Evolutionary conservation across 2,797 vertebrate genomes (phyloP).

Genomic region (Girardinus metallicus): DNA sequence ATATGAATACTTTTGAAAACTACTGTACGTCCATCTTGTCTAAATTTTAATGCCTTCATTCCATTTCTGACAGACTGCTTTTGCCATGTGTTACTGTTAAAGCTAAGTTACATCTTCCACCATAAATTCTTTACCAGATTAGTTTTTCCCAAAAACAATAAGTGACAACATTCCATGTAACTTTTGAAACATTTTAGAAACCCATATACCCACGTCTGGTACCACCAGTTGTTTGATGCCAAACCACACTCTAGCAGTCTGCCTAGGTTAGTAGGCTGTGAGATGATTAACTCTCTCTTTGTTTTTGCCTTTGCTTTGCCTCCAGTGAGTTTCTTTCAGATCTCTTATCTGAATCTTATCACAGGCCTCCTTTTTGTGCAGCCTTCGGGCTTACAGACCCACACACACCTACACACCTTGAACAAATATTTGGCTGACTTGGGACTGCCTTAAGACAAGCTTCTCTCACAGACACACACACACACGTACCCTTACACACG

Average conservation of each 20-base stretch:
- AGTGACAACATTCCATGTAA: slow-evolving; percentile 47
- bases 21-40: neutral
- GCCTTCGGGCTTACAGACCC: slow-evolving; percentile 59
- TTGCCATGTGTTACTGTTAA: neutral
- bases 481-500: neutral
- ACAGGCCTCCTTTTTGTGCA: slow-evolving; percentile 67
- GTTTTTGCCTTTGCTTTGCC: slow-evolving; percentile 72
- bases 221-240: slow-evolving; percentile 69
- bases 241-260: slow-evolving; percentile 61
- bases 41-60: neutral
- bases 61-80: slow-evolving; percentile 1
- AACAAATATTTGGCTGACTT: slow-evolving; percentile 76
- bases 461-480: slow-evolving; percentile 26
- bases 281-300: slow-evolving; percentile 80
- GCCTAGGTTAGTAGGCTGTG: slow-evolving; percentile 64
- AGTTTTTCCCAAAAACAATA: slow-evolving; percentile 38
- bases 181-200: slow-evolving; percentile 45
- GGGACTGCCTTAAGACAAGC: slow-evolving; percentile 55
- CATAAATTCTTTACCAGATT: slow-evolving; percentile 23
- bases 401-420: slow-evolving; percentile 75
- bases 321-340: slow-evolving; percentile 71
- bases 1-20: neutral
- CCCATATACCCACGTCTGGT: slow-evolving; percentile 64
- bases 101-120: slow-evolving; percentile 4
- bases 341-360: slow-evolving; percentile 79